Evolutionary conservation across 2,797 vertebrate genomes (phyloP).

Genomic region (Arctocebus calabarensis): DNA sequence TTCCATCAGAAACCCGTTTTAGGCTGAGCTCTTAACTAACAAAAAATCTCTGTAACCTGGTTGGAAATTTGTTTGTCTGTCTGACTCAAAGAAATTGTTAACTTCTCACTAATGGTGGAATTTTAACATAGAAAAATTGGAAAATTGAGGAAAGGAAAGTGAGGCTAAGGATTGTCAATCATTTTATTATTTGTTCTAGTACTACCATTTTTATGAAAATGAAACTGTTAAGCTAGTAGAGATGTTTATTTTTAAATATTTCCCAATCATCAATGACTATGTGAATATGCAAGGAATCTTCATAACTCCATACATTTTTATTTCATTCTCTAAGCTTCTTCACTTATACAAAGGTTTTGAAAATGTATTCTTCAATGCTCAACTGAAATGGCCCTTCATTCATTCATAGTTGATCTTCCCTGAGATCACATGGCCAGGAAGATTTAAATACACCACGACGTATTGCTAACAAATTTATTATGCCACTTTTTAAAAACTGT

Average conservation of each 20-base stretch:
- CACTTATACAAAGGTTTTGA: not conserved
- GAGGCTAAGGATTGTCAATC: constrained; percentile 14
- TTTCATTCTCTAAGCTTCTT: not conserved
- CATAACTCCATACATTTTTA: not conserved
- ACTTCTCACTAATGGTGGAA: not conserved
- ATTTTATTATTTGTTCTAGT: constrained; percentile 53
- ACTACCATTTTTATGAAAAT: not conserved
- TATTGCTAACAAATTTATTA: not conserved
- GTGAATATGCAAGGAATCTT: not conserved
- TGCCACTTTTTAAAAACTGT: not conserved
- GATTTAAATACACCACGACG: not conserved
- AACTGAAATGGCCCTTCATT: not conserved
- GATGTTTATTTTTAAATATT: constrained; percentile 41
- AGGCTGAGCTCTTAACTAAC: not conserved
- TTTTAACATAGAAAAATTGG: constrained; percentile 29
- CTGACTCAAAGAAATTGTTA: not conserved
- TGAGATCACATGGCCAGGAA: not conserved
- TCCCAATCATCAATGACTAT: not conserved
- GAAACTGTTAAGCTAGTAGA: constrained; percentile 18
- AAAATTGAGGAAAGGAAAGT: constrained; percentile 2
- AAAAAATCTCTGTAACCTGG: not conserved
- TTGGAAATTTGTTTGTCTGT: not conserved
- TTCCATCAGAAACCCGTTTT: not conserved
- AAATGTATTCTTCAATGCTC: not conserved
- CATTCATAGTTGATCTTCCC: not conserved